phyloP scores from a whole-genome alignment of 2,888 invertebrate species.

The Andrena dorsata region DNA sequence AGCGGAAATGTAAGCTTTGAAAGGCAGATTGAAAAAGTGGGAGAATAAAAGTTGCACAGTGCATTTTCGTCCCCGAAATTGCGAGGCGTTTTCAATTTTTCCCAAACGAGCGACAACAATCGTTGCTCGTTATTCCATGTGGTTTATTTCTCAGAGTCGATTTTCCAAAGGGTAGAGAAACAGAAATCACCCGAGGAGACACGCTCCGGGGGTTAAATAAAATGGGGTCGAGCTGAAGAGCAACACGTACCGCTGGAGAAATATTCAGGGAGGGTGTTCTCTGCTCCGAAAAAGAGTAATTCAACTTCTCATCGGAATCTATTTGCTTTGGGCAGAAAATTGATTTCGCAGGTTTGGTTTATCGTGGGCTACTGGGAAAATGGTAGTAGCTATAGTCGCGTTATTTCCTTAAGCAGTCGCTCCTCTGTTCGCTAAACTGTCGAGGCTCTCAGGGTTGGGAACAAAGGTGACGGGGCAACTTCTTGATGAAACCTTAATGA shows the following conservation, averaged over 20 bases:
- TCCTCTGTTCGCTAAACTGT: background rate
- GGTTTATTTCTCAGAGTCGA: background rate
- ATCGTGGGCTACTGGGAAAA: background rate
- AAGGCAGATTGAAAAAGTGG: too few relatives aligned
- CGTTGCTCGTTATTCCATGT: too few relatives aligned
- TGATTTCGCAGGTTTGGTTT: conserved; percentile 6
- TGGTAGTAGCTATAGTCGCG: background rate
- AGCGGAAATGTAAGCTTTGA: too few relatives aligned
- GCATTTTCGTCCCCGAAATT: too few relatives aligned
- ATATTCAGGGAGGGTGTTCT: background rate
- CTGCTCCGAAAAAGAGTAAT: too few relatives aligned
- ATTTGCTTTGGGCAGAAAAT: too few relatives aligned
- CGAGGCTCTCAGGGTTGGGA: background rate
- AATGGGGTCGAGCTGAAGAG: conserved; percentile 35
- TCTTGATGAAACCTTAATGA: conserved; percentile 18
- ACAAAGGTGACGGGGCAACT: conserved; percentile 9
- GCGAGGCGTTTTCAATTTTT: too few relatives aligned
- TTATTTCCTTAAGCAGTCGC: background rate
- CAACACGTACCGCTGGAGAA: conserved; percentile 12
- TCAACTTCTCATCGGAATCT: background rate
- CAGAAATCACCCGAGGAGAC: background rate
- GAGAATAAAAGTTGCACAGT: too few relatives aligned
- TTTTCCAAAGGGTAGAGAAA: background rate
- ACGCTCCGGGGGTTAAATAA: background rate
- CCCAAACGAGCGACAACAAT: too few relatives aligned